Percentiles rank a stretch among this genome's conserved stretches.
Evolutionary conservation across 2,797 vertebrate genomes (phyloP).

Genomic region (Picus viridis): DNA sequence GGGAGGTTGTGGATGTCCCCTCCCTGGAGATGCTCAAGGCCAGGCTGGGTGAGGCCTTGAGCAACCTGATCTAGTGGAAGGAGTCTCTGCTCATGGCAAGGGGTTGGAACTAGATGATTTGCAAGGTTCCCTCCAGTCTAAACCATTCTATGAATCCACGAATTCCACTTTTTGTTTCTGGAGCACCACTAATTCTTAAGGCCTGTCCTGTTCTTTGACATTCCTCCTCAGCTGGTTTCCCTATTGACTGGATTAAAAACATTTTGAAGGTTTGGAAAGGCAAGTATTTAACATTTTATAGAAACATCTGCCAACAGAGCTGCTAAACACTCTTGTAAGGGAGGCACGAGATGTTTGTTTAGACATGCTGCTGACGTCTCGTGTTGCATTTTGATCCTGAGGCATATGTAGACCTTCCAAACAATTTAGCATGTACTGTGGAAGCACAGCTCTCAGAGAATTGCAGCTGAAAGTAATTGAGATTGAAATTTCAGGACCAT

Average conservation of each 20-base stretch:
- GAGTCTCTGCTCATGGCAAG: too few relatives aligned
- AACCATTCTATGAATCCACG: not conserved
- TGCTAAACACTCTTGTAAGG: slow-evolving; percentile 47
- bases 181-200: not conserved
- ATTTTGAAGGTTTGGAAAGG: slow-evolving; percentile 45
- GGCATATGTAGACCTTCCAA: slow-evolving; percentile 70
- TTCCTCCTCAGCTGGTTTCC: not conserved
- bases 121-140: too few relatives aligned
- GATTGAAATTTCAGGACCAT: slow-evolving; percentile 30
- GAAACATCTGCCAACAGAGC: slow-evolving; percentile 60
- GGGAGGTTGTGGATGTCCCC: too few relatives aligned
- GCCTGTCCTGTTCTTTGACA: not conserved
- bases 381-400: slow-evolving; percentile 60
- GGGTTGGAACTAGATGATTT: too few relatives aligned
- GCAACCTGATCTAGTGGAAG: too few relatives aligned
- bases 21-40: too few relatives aligned
- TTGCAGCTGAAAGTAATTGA: slow-evolving; percentile 39
- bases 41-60: too few relatives aligned
- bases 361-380: slow-evolving; percentile 61
- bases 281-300: slow-evolving; percentile 64
- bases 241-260: slow-evolving; percentile 24
- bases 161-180: not conserved
- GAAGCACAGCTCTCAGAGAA: slow-evolving; percentile 24
- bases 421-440: slow-evolving; percentile 59
- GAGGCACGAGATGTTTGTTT: slow-evolving; percentile 59